Conservation (phyloP, 2,797 vertebrate species). For the Poecilia gillii region DNA sequence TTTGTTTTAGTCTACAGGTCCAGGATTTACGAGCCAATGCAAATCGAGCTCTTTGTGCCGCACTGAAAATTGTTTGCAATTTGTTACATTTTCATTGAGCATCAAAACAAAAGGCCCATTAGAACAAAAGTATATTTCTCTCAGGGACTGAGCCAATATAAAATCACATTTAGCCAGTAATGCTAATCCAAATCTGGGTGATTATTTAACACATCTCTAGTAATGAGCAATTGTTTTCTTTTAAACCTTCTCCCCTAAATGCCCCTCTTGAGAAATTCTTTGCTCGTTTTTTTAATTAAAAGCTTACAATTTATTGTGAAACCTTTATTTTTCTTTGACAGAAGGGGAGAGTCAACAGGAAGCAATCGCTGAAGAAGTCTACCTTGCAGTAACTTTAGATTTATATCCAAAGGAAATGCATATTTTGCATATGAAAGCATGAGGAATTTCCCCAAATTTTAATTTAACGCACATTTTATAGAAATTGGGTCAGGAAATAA, state of each 20-base stretch:
- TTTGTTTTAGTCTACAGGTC: not conserved
- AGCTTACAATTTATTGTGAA: slow-evolving; percentile 1
- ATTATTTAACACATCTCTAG: not conserved
- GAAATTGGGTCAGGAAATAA: too few species aligned
- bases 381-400: too few species aligned
- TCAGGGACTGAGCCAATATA: not conserved
- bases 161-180: not conserved
- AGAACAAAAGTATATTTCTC: slow-evolving; percentile 5
- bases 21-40: not conserved
- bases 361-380: too few species aligned
- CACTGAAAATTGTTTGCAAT: not conserved
- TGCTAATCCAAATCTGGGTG: slow-evolving; percentile 14
- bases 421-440: too few species aligned
- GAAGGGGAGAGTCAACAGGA: too few species aligned
- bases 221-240: not conserved
- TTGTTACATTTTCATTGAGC: not conserved
- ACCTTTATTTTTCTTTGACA: not conserved
- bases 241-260: not conserved
- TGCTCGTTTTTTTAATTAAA: not conserved
- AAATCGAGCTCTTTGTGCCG: not conserved
- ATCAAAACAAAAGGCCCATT: not conserved
- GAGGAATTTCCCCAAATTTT: too few species aligned
- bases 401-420: too few species aligned
- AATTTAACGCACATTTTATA: too few species aligned
- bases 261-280: not conserved